A percentile compares a stretch with the other conserved stretches of the same genome.
phyloP scores from a whole-genome alignment of 2,797 vertebrate species.

The Coendou prehensilis region DNA sequence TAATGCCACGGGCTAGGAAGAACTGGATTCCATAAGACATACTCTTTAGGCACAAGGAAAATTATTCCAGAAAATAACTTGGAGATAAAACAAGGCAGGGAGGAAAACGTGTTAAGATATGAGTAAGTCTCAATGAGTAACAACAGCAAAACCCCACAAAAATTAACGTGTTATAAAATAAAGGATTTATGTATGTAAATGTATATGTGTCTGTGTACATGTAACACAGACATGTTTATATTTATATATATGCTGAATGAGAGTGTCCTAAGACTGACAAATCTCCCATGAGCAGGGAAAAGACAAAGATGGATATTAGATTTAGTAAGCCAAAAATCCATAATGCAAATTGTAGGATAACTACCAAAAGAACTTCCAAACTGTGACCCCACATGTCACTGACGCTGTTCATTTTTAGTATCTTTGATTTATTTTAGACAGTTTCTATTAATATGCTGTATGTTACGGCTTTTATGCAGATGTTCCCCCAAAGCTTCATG shows the following conservation, averaged over 20 bases:
- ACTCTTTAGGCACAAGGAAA: conserved; percentile 38
- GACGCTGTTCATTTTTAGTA: neutral
- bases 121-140: conserved; percentile 2
- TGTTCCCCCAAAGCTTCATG: neutral
- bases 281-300: conserved; percentile 29
- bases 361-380: conserved; percentile 7
- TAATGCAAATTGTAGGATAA: conserved; percentile 24
- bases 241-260: neutral
- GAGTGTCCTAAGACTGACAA: neutral
- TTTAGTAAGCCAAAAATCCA: conserved; percentile 39
- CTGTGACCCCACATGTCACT: neutral
- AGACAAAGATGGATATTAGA: conserved; percentile 38
- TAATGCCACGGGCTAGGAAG: neutral
- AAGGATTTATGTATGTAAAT: neutral
- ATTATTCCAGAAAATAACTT: conserved; percentile 53
- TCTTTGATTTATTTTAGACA: neutral
- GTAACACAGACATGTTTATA: neutral
- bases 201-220: neutral
- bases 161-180: neutral
- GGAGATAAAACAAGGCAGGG: conserved; percentile 14
- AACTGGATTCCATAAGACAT: conserved; percentile 9
- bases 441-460: neutral
- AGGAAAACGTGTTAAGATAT: neutral
- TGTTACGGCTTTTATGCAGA: neutral
- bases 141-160: neutral